Conservation (phyloP, 2,888 invertebrate species). For the Synanthedon tipuliformis region DNA sequence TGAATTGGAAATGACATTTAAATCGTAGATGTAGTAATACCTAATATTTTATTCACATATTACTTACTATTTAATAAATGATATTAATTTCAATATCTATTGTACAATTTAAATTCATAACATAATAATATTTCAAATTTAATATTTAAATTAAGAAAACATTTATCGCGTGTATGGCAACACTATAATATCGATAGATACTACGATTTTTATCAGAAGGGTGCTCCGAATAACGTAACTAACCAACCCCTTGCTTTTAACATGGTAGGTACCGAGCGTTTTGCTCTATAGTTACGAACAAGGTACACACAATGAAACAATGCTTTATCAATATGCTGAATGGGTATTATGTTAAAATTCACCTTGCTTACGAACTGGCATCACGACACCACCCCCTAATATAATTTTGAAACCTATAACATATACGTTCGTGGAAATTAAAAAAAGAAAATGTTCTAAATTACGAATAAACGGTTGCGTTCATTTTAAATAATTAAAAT, state of each 20-base stretch:
- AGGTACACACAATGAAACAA: slow-evolving; percentile 13
- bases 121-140: too few species aligned
- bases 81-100: too few species aligned
- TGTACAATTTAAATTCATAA: too few species aligned
- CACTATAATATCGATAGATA: slow-evolving; percentile 35
- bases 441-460: slow-evolving; percentile 44
- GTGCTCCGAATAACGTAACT: slow-evolving; percentile 22
- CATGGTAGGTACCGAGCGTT: background rate
- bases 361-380: slow-evolving; percentile 84
- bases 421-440: slow-evolving; percentile 37
- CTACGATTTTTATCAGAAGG: slow-evolving; percentile 26
- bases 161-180: slow-evolving; percentile 17
- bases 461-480: slow-evolving; percentile 23
- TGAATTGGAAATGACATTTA: too few species aligned
- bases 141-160: too few species aligned
- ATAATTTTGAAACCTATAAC: slow-evolving; percentile 52
- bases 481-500: slow-evolving; percentile 54
- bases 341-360: slow-evolving; percentile 34
- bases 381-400: slow-evolving; percentile 69
- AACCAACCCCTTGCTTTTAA: slow-evolving; percentile 23
- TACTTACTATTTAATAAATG: too few species aligned
- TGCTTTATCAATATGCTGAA: slow-evolving; percentile 5
- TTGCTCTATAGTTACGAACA: slow-evolving; percentile 3
- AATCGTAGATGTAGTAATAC: too few species aligned
- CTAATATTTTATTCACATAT: too few species aligned